Percentiles rank a stretch among this genome's conserved stretches.
These are phyloP conservation scores for Campoplex capitator DNA, from an alignment of 2,888 invertebrate species.

Conservation along the genomic window DNA sequence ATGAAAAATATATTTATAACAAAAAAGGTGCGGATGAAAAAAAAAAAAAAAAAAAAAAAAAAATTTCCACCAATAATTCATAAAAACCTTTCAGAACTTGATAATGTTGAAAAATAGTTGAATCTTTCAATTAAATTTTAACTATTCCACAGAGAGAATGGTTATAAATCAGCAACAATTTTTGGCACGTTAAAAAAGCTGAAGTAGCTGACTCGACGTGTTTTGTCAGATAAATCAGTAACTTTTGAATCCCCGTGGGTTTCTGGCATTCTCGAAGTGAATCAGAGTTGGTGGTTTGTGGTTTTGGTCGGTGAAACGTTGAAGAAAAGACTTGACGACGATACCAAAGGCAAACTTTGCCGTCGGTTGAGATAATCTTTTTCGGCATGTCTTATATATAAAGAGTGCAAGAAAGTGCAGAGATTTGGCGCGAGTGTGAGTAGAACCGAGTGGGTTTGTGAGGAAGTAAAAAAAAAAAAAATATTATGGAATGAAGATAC, in stretches of 20 bases:
- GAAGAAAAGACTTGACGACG: slow-evolving; percentile 30
- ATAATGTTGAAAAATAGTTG: not conserved
- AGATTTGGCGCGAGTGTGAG: slow-evolving; percentile 17
- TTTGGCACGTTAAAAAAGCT: not conserved
- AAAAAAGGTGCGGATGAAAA: not conserved
- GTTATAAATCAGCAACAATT: not conserved
- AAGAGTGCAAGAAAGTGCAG: slow-evolving; percentile 28
- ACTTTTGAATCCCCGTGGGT: slow-evolving; percentile 26
- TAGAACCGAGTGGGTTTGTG: slow-evolving; percentile 9
- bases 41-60: no score
- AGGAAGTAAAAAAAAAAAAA: slow-evolving; percentile 7
- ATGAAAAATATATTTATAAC: not conserved
- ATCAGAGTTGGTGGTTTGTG: slow-evolving; percentile 62
- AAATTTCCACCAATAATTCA: no score
- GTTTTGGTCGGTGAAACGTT: slow-evolving; percentile 44
- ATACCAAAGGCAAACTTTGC: slow-evolving; percentile 61
- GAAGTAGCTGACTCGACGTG: not conserved
- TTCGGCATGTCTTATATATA: slow-evolving; percentile 47
- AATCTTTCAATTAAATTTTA: not conserved
- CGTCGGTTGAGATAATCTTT: slow-evolving; percentile 62
- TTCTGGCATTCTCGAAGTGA: slow-evolving; percentile 50
- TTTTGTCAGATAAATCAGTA: slow-evolving; percentile 9
- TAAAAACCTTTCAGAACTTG: not conserved
- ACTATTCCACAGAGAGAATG: not conserved
- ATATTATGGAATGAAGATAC: not conserved